Percentiles rank a stretch among this genome's conserved stretches.
Conservation (phyloP, 2,797 vertebrate genomes). For the Luscinia luscinia region DNA sequence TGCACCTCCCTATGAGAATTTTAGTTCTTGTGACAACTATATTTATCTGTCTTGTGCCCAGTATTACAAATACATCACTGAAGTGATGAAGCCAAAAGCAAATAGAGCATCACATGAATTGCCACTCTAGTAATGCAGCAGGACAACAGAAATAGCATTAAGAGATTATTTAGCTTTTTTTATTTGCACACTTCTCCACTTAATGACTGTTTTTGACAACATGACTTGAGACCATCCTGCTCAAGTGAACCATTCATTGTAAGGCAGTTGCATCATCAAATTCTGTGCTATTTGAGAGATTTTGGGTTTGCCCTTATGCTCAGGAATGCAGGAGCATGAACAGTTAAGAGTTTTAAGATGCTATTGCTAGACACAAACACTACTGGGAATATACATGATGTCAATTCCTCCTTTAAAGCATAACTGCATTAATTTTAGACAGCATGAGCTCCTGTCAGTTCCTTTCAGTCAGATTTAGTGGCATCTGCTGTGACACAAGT, state of each 20-base stretch:
- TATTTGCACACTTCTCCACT: not conserved
- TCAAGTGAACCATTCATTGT: not conserved
- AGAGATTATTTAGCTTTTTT: not conserved
- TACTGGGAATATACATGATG: not conserved
- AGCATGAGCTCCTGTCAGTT: not conserved
- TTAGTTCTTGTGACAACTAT: not conserved
- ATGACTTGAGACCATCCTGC: not conserved
- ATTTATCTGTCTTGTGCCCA: not conserved
- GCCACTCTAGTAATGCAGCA: not conserved
- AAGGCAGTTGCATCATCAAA: not conserved
- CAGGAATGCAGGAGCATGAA: not conserved
- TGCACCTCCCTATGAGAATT: not conserved
- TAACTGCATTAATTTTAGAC: not conserved
- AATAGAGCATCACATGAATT: accelerated
- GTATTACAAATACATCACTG: not conserved
- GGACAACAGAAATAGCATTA: not conserved
- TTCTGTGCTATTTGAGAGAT: not conserved
- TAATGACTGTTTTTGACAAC: not conserved
- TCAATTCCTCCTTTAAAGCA: not conserved
- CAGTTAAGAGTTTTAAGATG: not conserved
- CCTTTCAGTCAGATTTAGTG: not conserved
- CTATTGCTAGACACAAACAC: not conserved
- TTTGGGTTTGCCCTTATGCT: not conserved
- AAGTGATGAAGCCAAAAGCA: not conserved
- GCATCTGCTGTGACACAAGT: not conserved